These are phyloP conservation scores for Galaxea fascicularis DNA, from an alignment of 92 coral and sea anemone genomes.

Conservation along the genomic window DNA sequence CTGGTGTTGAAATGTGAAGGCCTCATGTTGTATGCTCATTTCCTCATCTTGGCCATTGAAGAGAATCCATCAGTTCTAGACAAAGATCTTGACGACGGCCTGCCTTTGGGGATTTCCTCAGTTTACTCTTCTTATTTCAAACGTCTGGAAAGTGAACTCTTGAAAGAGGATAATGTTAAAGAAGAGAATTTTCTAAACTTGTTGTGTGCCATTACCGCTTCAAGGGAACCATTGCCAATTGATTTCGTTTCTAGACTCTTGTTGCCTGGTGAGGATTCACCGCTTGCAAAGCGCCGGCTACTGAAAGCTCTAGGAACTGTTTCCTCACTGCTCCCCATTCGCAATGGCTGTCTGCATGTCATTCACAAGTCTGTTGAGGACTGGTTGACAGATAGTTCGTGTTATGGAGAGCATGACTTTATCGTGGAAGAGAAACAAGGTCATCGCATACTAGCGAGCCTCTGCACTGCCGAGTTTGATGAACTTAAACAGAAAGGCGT, in stretches of 20 bases:
- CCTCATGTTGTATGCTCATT: conserved; percentile 15
- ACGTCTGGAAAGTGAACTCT: conserved; percentile 10
- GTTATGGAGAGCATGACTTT: conserved; percentile 28
- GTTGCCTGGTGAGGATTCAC: neutral
- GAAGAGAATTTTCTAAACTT: neutral
- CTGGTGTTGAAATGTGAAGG: conserved; percentile 57
- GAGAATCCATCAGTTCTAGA: neutral
- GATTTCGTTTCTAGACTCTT: conserved; percentile 3
- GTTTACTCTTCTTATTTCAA: neutral
- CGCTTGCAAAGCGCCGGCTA: neutral
- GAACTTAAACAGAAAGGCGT: conserved; percentile 19
- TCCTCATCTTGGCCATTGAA: neutral
- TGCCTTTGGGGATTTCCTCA: conserved; percentile 22
- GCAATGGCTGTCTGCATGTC: conserved; percentile 35
- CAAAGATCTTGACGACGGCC: neutral
- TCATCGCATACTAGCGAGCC: conserved; percentile 40
- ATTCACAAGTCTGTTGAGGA: conserved; percentile 71
- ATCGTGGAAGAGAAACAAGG: conserved; percentile 51
- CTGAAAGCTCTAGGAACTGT: conserved; percentile 15
- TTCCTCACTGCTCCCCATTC: conserved; percentile 58
- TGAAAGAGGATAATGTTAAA: neutral
- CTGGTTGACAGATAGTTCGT: conserved; percentile 35
- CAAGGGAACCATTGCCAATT: conserved; percentile 32
- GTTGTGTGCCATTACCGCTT: neutral
- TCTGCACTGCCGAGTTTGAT: conserved; percentile 35